Percentiles rank a stretch among this genome's conserved stretches.
Evolutionary conservation across 2,888 invertebrate genomes (phyloP).

Genomic region (Diarsia rubi): DNA sequence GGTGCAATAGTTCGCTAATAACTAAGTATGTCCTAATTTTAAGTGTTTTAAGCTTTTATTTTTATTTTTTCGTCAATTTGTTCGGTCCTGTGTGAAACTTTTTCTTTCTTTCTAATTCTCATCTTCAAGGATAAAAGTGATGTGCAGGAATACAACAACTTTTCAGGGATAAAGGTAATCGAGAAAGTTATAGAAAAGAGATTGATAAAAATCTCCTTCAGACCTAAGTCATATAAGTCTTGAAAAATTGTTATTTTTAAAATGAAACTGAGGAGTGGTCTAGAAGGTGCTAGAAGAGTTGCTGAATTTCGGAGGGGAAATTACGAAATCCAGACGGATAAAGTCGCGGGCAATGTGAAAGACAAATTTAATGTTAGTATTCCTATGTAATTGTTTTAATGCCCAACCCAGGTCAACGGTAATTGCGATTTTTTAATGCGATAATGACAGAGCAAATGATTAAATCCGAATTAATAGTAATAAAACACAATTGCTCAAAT

Average conservation of each 20-base stretch:
- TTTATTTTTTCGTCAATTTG: too few relatives aligned
- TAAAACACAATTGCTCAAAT: conserved; percentile 14
- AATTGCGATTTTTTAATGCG: conserved; percentile 35
- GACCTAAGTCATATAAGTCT: too few relatives aligned
- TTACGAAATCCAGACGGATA: not conserved
- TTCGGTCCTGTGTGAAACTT: too few relatives aligned
- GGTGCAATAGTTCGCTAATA: too few relatives aligned
- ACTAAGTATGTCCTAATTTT: too few relatives aligned
- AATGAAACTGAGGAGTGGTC: not conserved
- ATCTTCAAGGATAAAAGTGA: too few relatives aligned
- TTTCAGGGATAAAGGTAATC: too few relatives aligned
- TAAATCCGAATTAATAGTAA: conserved; percentile 25
- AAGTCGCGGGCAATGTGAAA: not conserved
- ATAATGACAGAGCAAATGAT: conserved; percentile 31
- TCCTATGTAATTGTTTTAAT: conserved; percentile 38
- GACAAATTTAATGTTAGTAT: not conserved
- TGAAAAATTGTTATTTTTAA: not conserved
- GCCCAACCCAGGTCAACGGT: conserved; percentile 22
- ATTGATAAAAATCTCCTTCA: too few relatives aligned
- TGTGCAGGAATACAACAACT: too few relatives aligned
- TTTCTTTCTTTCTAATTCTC: too few relatives aligned
- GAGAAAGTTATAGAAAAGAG: too few relatives aligned
- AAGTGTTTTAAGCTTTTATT: too few relatives aligned
- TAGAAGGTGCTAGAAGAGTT: not conserved
- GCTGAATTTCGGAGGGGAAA: not conserved